A percentile compares a stretch with the other conserved stretches of the same genome.
Conservation (phyloP, 2,797 vertebrate species). For the Tenualosa ilisha region DNA sequence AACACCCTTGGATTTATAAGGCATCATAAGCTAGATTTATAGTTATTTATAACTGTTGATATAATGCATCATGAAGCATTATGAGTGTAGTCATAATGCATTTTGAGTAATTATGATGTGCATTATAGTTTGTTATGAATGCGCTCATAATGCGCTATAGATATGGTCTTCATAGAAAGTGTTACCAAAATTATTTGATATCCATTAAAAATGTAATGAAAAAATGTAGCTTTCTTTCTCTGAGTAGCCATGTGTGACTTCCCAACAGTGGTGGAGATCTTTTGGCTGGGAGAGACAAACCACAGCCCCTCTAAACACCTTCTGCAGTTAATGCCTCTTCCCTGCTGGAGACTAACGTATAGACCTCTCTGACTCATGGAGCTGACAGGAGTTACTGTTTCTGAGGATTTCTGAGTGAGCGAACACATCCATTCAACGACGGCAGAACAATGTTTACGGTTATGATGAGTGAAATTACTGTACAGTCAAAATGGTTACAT, state of each 20-base stretch:
- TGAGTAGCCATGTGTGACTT: conserved; percentile 1
- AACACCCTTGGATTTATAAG: too few species aligned
- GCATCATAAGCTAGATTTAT: too few species aligned
- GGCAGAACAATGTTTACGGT: not conserved
- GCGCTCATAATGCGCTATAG: too few species aligned
- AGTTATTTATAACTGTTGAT: too few species aligned
- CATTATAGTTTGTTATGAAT: too few species aligned
- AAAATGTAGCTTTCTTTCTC: not conserved
- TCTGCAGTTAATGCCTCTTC: not conserved
- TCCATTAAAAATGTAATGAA: not conserved
- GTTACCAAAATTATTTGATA: not conserved
- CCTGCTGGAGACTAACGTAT: not conserved
- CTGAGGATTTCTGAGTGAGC: not conserved
- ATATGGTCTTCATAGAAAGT: too few species aligned
- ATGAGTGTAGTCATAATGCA: too few species aligned
- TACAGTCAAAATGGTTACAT: too few species aligned
- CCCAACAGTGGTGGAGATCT: not conserved
- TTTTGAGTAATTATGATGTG: too few species aligned
- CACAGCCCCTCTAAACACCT: conserved; percentile 19
- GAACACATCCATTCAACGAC: not conserved
- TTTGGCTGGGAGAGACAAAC: not conserved
- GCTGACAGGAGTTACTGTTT: not conserved
- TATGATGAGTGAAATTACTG: not conserved
- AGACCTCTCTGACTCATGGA: not conserved
- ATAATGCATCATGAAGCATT: too few species aligned